phyloP scores from a whole-genome alignment of 2,888 invertebrate species.

The Chloroclystis v-ata region DNA sequence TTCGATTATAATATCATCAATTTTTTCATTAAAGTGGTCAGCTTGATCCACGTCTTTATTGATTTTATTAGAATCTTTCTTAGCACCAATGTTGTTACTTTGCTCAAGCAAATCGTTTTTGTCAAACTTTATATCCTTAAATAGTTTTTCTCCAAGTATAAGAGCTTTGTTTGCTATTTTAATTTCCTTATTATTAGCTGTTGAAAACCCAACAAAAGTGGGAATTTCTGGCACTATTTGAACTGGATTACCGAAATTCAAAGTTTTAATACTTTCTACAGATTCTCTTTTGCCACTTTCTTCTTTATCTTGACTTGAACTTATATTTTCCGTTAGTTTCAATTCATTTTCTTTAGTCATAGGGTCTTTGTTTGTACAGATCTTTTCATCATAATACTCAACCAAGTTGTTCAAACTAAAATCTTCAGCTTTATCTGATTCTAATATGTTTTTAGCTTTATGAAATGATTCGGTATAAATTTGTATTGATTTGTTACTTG shows the following conservation, averaged over 20 bases:
- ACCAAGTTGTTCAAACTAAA: constrained; percentile 44
- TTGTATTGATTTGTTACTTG: constrained; percentile 63
- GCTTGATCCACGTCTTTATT: not conserved
- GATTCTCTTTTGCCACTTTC: not conserved
- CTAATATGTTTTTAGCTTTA: constrained; percentile 53
- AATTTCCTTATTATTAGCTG: constrained; percentile 50
- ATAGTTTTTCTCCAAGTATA: constrained; percentile 35
- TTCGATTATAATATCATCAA: constrained; percentile 33
- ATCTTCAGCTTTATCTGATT: constrained; percentile 30
- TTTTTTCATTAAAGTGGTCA: constrained; percentile 10
- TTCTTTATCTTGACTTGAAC: not conserved
- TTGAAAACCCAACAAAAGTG: constrained; percentile 44
- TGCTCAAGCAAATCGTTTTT: constrained; percentile 10
- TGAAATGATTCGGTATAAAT: constrained; percentile 49
- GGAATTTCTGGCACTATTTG: constrained; percentile 14
- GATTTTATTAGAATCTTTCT: not conserved
- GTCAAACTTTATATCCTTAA: constrained; percentile 34
- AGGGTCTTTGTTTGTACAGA: not conserved
- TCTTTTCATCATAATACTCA: constrained; percentile 33
- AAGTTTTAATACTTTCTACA: not conserved
- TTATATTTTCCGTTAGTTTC: not conserved
- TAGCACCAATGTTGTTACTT: not conserved
- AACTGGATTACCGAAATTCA: not conserved
- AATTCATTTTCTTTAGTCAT: not conserved
- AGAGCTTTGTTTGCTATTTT: constrained; percentile 40